Evolutionary conservation across 2,888 invertebrate species (phyloP), one percentile per base, ranked within the genome.

Genomic region (Cyaniris semiargus): DNA sequence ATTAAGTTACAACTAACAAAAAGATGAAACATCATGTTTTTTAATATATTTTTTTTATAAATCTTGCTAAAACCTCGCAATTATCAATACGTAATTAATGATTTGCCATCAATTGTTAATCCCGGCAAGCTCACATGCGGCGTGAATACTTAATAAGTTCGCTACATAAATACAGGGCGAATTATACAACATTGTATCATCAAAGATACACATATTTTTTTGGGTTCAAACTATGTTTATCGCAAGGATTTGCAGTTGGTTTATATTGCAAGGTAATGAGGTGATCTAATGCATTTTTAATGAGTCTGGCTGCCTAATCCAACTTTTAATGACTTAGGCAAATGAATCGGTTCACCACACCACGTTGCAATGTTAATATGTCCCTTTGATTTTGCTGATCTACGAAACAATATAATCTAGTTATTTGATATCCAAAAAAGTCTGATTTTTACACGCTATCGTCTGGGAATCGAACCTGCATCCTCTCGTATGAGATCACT

Each of bases 31-130:
- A n/a, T 21, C 21, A 1, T 58, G 21, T 58, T 60, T 21, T n/a
- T 8, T n/a, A n/a, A n/a, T n/a, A n/a, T n/a, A n/a, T n/a, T 3
- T 7, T n/a, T 56, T 58, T 27, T 60, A 27, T 60, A 23, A 60
- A 27, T 21, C 10, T 5, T 60, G 60, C 60, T 10, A 4, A 13
- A 23, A 5, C 60, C 60, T 23, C 60, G 23, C 60, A 60, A 10
- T 13, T 60, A 60, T 60, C 27, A 60, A 13, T 23, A 27, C 60
- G 21, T 60, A 60, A 60, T 60, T 23, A 60, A 60, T 60, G 60
- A 60, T 60, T 60, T 60, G 23, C 23, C 60, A 60, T 60, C 23
- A 23, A 60, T 60, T 23, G 60, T 60, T 60, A 60, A 60, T 60
- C 60, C 60, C 60, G 7, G 23, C 23, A 60, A 60, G 21, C 23